These are phyloP conservation scores for Sminthopsis crassicaudata DNA, from an alignment of 2,113 vertebrate species.

Conservation along the genomic window DNA sequence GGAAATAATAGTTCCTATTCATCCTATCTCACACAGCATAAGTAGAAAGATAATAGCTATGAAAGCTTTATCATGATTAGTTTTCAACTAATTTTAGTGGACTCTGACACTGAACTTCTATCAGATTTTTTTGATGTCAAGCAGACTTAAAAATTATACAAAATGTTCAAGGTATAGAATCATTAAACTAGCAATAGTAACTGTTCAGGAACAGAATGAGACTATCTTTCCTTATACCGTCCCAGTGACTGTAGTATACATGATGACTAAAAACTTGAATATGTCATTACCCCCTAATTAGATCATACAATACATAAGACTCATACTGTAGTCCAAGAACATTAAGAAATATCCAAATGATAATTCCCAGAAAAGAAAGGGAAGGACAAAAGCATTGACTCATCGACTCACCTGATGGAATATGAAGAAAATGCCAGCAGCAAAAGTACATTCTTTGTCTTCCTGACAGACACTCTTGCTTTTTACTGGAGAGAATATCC, in stretches of 20 bases:
- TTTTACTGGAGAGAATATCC: constrained; percentile 53
- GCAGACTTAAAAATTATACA: constrained; percentile 17
- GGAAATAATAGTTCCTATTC: not conserved
- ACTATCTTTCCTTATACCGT: constrained; percentile 49
- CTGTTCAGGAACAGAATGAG: constrained; percentile 34
- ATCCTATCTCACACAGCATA: not conserved
- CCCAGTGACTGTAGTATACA: not conserved
- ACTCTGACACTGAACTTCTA: not conserved
- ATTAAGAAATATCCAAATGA: constrained; percentile 48
- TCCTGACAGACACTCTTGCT: constrained; percentile 65
- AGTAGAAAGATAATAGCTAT: not conserved
- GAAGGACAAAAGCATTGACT: constrained; percentile 74
- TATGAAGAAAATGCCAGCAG: constrained; percentile 67
- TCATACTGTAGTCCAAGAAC: constrained; percentile 43
- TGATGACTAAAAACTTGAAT: constrained; percentile 8
- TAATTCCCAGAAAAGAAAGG: constrained; percentile 65
- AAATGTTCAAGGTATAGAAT: constrained; percentile 23
- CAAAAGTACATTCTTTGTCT: constrained; percentile 58
- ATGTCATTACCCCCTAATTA: constrained; percentile 38
- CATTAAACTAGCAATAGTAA: not conserved
- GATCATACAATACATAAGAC: constrained; percentile 3
- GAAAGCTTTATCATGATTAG: not conserved
- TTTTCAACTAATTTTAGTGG: not conserved
- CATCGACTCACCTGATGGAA: constrained; percentile 66
- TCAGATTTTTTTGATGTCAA: not conserved